phyloP scores from a whole-genome alignment of 2,113 vertebrate species.

The Rhinolophus ferrumequinum region DNA sequence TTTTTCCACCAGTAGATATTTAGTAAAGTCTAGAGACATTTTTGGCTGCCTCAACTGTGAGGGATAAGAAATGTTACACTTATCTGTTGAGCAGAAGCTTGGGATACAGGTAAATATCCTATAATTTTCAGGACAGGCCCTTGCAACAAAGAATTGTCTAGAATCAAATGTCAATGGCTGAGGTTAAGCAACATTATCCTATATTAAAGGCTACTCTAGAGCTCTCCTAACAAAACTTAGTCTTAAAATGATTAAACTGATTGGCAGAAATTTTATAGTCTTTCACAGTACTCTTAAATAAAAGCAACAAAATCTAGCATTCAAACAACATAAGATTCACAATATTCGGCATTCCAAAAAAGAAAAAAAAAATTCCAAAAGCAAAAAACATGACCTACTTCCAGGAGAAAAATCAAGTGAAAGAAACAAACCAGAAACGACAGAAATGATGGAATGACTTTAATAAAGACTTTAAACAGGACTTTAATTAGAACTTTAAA shows the following conservation, averaged over 20 bases:
- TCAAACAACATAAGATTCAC: not conserved
- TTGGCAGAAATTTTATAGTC: not conserved
- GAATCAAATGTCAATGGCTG: not conserved
- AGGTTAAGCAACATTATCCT: not conserved
- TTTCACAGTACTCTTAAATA: not conserved
- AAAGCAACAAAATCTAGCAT: not conserved
- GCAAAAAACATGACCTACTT: not conserved
- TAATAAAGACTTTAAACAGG: not conserved
- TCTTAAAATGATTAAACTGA: not conserved
- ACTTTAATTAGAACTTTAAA: not conserved
- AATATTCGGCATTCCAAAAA: not conserved
- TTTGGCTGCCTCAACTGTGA: not conserved
- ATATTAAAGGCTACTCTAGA: not conserved
- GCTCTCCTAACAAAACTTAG: not conserved
- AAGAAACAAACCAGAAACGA: not conserved
- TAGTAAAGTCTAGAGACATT: not conserved
- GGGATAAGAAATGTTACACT: accelerated
- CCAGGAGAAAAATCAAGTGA: not conserved
- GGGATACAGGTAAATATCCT: not conserved
- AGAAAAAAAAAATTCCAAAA: not conserved
- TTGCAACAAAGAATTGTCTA: not conserved
- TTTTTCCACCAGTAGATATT: not conserved
- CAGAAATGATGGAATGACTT: not conserved
- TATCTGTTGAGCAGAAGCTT: not conserved
- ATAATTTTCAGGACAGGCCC: not conserved